These are phyloP conservation scores for Phorcus lineatus DNA, from an alignment of 2,888 invertebrate species.

Conservation along the genomic window DNA sequence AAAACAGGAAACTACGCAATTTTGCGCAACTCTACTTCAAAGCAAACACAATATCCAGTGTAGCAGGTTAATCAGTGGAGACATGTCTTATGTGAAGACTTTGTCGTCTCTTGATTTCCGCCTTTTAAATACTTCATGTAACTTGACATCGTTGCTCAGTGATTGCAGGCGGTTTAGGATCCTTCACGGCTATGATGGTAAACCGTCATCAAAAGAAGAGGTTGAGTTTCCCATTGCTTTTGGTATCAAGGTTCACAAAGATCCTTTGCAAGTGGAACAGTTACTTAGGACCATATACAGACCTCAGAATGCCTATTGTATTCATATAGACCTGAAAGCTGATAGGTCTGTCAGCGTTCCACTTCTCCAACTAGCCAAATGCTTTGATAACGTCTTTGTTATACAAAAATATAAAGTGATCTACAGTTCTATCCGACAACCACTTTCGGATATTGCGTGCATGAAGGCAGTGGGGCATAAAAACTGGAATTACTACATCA, in stretches of 20 bases:
- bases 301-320: slow-evolving; percentile 61
- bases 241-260: slow-evolving; percentile 41
- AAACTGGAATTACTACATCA: slow-evolving; percentile 65
- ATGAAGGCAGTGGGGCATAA: slow-evolving; percentile 12
- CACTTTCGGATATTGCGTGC: slow-evolving; percentile 15
- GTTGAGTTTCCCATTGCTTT: slow-evolving; percentile 49
- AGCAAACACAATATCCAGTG: too few relatives aligned
- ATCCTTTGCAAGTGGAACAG: slow-evolving; percentile 48
- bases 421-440: background rate
- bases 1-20: too few relatives aligned
- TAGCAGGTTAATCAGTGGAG: too few relatives aligned
- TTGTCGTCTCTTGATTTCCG: too few relatives aligned
- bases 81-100: too few relatives aligned
- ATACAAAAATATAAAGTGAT: slow-evolving; percentile 38
- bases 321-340: slow-evolving; percentile 58
- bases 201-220: slow-evolving; percentile 18
- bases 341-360: slow-evolving; percentile 20
- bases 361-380: slow-evolving; percentile 30
- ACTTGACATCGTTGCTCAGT: too few relatives aligned
- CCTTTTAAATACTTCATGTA: too few relatives aligned
- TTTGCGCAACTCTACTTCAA: too few relatives aligned
- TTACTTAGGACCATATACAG: slow-evolving; percentile 54
- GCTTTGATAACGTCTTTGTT: slow-evolving; percentile 55
- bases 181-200: too few relatives aligned
- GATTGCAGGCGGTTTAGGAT: too few relatives aligned